These are phyloP conservation scores for Euclidia mi DNA, from an alignment of 2,888 invertebrate species.

Conservation along the genomic window DNA sequence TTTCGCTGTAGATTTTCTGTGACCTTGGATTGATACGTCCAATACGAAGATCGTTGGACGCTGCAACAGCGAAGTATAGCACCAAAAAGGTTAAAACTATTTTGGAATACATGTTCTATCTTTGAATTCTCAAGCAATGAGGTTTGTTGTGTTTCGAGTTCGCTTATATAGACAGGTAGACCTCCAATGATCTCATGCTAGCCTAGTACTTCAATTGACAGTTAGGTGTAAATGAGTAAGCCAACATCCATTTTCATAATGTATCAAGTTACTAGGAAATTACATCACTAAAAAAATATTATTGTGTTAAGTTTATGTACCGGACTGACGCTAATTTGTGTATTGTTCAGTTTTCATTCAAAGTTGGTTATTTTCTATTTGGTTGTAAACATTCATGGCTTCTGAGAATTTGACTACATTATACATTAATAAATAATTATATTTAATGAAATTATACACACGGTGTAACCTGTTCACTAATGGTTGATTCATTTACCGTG, in stretches of 20 bases:
- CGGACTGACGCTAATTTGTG: constrained; percentile 6
- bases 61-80: constrained; percentile 24
- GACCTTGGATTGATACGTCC: constrained; percentile 59
- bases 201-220: constrained; percentile 37
- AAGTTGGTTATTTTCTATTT: no score
- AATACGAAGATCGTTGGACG: constrained; percentile 64
- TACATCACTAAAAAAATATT: constrained; percentile 18
- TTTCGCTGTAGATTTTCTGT: constrained; percentile 73
- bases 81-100: constrained; percentile 26
- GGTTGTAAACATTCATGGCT: constrained; percentile 9
- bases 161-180: constrained; percentile 34
- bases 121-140: background rate
- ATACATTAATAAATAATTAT: no score
- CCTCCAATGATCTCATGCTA: constrained; percentile 48
- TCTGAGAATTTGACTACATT: background rate
- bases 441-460: no score
- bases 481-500: no score
- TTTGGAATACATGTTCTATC: constrained; percentile 37
- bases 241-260: constrained; percentile 1
- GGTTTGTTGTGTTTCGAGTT: background rate
- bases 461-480: no score
- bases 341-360: constrained; percentile 6
- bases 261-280: constrained; percentile 33
- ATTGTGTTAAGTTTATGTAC: constrained; percentile 8
- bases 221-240: constrained; percentile 44